phyloP scores from a whole-genome alignment of 35 echinoderm and acorn worm genomes.

The Diadema setosum region DNA sequence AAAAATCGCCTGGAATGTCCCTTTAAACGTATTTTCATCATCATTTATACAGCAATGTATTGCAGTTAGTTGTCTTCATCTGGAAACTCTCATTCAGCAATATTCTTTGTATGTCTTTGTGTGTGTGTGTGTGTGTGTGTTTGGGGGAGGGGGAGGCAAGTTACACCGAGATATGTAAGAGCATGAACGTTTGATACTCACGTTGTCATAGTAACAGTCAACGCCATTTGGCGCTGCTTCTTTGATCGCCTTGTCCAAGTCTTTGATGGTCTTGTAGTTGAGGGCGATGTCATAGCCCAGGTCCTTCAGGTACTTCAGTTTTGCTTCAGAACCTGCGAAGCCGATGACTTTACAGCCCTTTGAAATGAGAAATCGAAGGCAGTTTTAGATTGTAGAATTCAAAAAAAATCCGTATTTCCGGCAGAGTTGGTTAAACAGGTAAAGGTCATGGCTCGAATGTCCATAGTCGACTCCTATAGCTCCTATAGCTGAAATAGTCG shows the following conservation, averaged over 20 bases:
- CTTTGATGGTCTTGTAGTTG: constrained; percentile 12
- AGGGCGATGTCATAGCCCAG: constrained; percentile 17
- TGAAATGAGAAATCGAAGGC: neutral
- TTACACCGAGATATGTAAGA: neutral
- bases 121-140: too few species aligned
- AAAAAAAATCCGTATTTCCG: too few species aligned
- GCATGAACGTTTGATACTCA: constrained; percentile 21
- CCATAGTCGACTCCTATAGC: too few species aligned
- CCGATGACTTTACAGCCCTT: constrained; percentile 28
- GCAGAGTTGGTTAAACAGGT: too few species aligned
- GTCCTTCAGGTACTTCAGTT: constrained; percentile 2
- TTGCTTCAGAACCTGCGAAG: constrained; percentile 14
- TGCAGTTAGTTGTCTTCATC: neutral
- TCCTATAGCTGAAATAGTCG: too few species aligned
- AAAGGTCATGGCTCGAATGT: too few species aligned
- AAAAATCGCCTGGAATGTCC: too few species aligned
- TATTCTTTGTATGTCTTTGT: too few species aligned
- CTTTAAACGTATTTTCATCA: too few species aligned
- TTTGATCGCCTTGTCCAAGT: constrained; percentile 37
- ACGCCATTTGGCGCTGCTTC: constrained; percentile 56
- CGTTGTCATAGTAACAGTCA: constrained; percentile 80
- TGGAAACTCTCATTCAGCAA: neutral
- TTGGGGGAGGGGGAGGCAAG: too few species aligned
- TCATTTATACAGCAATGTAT: too few species aligned
- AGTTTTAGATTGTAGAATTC: too few species aligned